Base-by-base conservation (phyloP, 1,140 invertebrate species). In the Mercenaria mercenaria region DNA sequence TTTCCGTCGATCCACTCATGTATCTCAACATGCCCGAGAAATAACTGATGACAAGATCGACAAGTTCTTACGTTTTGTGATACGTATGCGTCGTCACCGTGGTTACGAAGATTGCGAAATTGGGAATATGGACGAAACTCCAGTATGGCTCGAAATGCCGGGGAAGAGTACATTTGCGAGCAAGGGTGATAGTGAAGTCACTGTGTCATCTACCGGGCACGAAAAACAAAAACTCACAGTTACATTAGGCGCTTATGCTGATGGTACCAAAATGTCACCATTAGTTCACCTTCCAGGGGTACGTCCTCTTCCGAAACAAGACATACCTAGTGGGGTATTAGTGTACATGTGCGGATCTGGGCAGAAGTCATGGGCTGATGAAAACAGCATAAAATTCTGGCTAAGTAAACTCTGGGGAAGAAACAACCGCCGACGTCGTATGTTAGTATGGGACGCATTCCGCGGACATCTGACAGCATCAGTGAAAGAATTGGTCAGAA, bases 101-200 rank as follows among this genome's bases (percentile, higher is more conserved):
- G 26, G 18, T 20, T 82, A 82, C 29, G 13, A 34, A 13, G 18
- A 23, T 23, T 29, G 11, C 0, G 29, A 4, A 18, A 85, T 85
- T 11, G 83, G 64, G 11, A 85, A 74, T 37, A 85, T 85, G 83
- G 84, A 87, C 39, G 69, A 87, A 64, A 87, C 69, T 13, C 84
- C 72, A 47, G 43, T 86, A 1, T 74, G 29, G 20, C 23, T 86
- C 18, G 67, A 74, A 32, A 86, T 89, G 77, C 77, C 64, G 29
- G 50, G 59, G 67, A 56, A 74, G 11, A 39, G 32, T 23, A 89
- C 79, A 39, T 23, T 74, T 10, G 41, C 64, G 15, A n/a, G 34
- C 1, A 74, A 32, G 29, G 52, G 87, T 6, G 23, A 37, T 20
- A 82, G 37, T 20, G 39, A 47, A 39, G 26, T 82, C 1, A 10